Evolutionary conservation across 2,113 vertebrate species (phyloP).

Genomic region (Onychostruthus taczanowskii): DNA sequence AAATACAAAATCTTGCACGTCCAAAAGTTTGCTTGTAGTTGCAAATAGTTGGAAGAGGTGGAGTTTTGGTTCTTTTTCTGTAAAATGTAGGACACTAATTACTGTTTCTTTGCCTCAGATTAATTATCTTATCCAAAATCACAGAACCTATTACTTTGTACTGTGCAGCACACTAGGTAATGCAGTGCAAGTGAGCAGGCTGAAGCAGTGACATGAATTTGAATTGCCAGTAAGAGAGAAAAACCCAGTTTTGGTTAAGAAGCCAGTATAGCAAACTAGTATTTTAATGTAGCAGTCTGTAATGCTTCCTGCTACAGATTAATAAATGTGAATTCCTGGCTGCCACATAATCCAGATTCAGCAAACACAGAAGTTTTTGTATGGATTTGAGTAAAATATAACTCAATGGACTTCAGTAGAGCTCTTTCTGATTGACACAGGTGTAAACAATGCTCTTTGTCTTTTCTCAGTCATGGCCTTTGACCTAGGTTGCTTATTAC

Average conservation of each 20-base stretch:
- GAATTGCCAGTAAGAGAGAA: not conserved
- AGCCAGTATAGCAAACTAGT: not conserved
- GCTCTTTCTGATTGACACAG: not conserved
- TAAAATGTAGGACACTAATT: not conserved
- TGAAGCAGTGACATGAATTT: not conserved
- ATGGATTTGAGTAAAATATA: not conserved
- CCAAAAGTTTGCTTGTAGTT: not conserved
- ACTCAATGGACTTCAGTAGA: not conserved
- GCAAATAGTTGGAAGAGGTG: not conserved
- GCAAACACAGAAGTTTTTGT: not conserved
- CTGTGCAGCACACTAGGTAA: not conserved
- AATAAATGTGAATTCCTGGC: not conserved
- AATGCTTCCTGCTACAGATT: not conserved
- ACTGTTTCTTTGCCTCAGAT: not conserved
- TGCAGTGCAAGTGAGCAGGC: not conserved
- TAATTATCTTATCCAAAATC: not conserved
- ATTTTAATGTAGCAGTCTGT: not conserved
- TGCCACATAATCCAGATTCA: not conserved
- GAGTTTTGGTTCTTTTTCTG: not conserved
- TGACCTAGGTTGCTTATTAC: slow-evolving; percentile 24
- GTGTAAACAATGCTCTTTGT: not conserved
- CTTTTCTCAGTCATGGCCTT: not conserved
- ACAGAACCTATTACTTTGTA: not conserved
- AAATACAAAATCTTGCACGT: not conserved
- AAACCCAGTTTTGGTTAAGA: not conserved